Base-by-base conservation (phyloP, 2,113 vertebrate species). In the Elanoides forficatus region DNA sequence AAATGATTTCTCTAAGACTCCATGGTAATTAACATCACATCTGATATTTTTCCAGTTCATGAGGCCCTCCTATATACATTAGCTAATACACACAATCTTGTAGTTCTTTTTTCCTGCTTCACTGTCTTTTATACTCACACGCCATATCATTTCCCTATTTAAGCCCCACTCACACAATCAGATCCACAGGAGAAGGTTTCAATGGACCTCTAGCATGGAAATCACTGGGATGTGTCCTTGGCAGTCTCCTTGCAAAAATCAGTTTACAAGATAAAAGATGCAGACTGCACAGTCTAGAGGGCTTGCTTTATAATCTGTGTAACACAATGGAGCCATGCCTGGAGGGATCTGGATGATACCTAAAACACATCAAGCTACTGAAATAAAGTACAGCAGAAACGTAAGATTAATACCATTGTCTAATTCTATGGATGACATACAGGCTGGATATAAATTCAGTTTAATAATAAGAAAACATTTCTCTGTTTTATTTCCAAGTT, bases 111-210 rank as follows among this genome's bases (percentile, higher is more conserved):
- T 50, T 66, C 63, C 50, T 30, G n/a, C n/a, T 74, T 72, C 30
- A 48, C 27, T 30, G 20, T 10, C 42, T 84, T 93, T 67, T 59
- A 90, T 6, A 43, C 4, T 18, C 47, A 19, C 40, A n/a, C 13
- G n/a, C 3, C 1, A 0, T 17, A 66, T 0, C 4, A 1, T 53
- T 62, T 68, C 34, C 52, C 59, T 40, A 30, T 14, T 43, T 36
- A 81, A 79, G 32, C 25, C 30, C 27, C 7, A 42, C 40, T 45
- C 65, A 71, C 1, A 3, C 38, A 25, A 55, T 12, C 8, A 26
- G 19, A 90, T 26, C n/a, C 43, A 63, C 17, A 19, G 20, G 20
- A 86, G 17, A 34, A 45, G 34, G 21, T 55, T 81, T 87, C 52
- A 65, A 2, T 16, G 36, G 87, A 68, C 63, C 48, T 52, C n/a